Percentiles rank a stretch among this genome's conserved stretches.
Conservation (phyloP, 2,797 vertebrate species). For the Acestrorhynchus altus region DNA sequence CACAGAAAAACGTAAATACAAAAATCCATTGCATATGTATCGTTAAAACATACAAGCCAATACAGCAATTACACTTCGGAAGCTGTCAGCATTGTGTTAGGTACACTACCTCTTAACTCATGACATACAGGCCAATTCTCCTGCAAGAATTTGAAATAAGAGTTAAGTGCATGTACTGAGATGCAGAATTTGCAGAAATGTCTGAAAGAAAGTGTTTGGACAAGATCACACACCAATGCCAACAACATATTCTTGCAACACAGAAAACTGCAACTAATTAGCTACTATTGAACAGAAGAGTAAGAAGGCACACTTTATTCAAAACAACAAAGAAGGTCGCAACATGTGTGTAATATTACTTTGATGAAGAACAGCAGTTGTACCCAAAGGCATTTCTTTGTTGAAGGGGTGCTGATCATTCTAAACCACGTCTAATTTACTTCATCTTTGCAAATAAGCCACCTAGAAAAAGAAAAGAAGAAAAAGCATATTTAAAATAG, state of each 20-base stretch:
- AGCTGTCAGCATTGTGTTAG: not conserved
- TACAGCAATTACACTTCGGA: not conserved
- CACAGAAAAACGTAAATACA: not conserved
- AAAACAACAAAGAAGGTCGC: not conserved
- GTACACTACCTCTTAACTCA: not conserved
- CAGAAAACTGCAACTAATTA: not conserved
- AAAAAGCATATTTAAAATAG: not conserved
- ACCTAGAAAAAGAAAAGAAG: constrained; percentile 70
- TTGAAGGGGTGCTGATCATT: constrained; percentile 10
- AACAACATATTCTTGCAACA: not conserved
- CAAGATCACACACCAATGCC: not conserved
- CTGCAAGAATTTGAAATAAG: not conserved
- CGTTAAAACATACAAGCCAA: not conserved
- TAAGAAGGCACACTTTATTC: not conserved
- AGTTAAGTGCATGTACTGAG: not conserved
- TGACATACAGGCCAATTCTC: not conserved
- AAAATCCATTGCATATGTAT: no score
- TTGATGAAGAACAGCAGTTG: not conserved
- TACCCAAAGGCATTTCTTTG: not conserved
- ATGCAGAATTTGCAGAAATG: not conserved
- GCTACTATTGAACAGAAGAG: not conserved
- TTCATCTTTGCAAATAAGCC: constrained; percentile 81
- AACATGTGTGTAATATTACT: not conserved
- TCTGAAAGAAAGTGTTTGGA: not conserved
- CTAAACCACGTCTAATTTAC: constrained; percentile 11